Conservation (phyloP, 2,113 vertebrate species). For the Prunella himalayana region DNA sequence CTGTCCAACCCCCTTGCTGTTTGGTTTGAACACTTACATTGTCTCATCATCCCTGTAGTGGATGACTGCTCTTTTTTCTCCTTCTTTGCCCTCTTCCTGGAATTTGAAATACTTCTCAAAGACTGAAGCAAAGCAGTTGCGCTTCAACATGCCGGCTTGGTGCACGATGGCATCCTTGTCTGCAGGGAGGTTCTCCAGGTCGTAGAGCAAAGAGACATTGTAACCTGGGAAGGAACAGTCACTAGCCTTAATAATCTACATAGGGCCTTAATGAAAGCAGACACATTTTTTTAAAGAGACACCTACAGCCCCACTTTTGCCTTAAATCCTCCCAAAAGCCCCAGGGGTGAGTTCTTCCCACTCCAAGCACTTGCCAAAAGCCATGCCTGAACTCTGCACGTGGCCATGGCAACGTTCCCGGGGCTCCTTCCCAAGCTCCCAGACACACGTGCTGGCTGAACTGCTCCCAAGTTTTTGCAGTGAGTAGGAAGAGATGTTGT, state of each 20-base stretch:
- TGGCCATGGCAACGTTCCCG: not conserved
- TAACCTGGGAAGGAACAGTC: slow-evolving; percentile 72
- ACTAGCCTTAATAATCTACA: not conserved
- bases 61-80: slow-evolving; percentile 92
- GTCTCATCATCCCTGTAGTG: slow-evolving; percentile 98
- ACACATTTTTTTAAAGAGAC: not conserved
- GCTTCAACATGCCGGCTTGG: slow-evolving; percentile 94
- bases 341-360: not conserved
- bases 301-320: not conserved
- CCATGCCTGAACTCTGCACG: rapidly evolving
- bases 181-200: slow-evolving; percentile 89
- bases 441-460: not conserved
- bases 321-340: not conserved
- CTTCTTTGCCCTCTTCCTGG: slow-evolving; percentile 95
- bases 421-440: not conserved
- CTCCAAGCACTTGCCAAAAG: not conserved
- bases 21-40: slow-evolving; percentile 78
- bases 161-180: slow-evolving; percentile 88
- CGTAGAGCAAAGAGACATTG: slow-evolving; percentile 87
- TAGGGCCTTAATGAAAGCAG: not conserved
- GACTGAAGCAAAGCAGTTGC: slow-evolving; percentile 97
- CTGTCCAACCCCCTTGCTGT: rapidly evolving
- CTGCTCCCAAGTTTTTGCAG: slow-evolving; percentile 21
- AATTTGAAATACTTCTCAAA: slow-evolving; percentile 99
- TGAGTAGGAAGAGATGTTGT: slow-evolving; percentile 62